phyloP scores from a whole-genome alignment of 2,113 vertebrate genomes.

The Rhabdornis inornatus region DNA sequence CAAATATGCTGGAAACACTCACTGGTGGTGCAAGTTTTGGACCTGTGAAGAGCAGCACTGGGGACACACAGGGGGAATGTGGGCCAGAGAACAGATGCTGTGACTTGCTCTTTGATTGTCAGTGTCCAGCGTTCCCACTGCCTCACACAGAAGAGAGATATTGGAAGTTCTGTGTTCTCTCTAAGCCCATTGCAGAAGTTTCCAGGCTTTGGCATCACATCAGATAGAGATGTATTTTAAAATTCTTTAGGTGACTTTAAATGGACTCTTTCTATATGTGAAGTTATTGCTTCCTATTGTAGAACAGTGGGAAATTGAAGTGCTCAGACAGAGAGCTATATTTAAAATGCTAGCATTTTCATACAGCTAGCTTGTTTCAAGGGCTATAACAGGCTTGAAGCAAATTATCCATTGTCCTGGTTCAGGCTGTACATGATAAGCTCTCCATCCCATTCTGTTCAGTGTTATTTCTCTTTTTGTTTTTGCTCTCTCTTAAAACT shows the following conservation, averaged over 20 bases:
- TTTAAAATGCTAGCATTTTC: neutral
- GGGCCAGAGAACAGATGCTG: neutral
- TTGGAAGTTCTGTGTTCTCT: neutral
- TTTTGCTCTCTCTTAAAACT: neutral
- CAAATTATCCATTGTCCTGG: neutral
- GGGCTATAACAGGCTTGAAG: neutral
- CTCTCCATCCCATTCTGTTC: neutral
- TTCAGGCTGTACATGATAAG: neutral
- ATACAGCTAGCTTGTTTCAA: neutral
- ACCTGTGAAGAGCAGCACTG: neutral
- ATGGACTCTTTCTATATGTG: neutral
- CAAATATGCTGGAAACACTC: neutral
- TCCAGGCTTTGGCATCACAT: neutral
- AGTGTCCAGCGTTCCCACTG: rapidly evolving
- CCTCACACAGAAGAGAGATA: neutral
- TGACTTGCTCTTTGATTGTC: neutral
- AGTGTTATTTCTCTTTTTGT: neutral
- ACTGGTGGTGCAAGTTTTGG: neutral
- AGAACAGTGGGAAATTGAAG: neutral
- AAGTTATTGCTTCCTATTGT: neutral
- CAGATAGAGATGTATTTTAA: neutral
- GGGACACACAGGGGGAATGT: neutral
- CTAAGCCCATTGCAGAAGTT: neutral
- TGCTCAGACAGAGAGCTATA: neutral
- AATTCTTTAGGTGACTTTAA: neutral